Evolutionary conservation across 2,113 vertebrate genomes (phyloP), one percentile per base, ranked within the genome.

Genomic region (Crotalus horridus): DNA sequence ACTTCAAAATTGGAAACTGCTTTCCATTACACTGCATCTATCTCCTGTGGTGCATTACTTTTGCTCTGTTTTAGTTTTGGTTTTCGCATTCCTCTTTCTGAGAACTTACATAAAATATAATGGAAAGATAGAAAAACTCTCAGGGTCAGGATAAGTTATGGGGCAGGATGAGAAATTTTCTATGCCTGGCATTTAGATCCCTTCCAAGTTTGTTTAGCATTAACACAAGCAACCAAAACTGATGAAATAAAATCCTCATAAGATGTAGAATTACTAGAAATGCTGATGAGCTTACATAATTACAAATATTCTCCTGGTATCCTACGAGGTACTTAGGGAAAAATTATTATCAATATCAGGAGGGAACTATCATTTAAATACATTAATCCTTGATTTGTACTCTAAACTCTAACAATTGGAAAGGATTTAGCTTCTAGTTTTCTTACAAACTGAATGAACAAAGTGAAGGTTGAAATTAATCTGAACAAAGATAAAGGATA

Each of bases 31-130:
- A 64, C 64, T 61, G 51, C 2, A 0, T 87, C 43, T 3, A 2
- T 87, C 43, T 92, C 61, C 15, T 90, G 10, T 20, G 91, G 54
- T 87, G 59, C 90, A 88, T 85, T 55, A 26, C 43, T 54, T 17
- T 91, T 93, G 39, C 7, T 81, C n/a, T 81, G n/a, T 39, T 81
- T 74, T 74, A 74, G n/a, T 74, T 74, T 81, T 81, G 33, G 74
- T 9, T 20, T 81, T 43, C 21, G 7, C 15, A 2, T 21, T 91
- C 51, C 87, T 93, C 61, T 90, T 11, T 88, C 56, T 92, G 33
- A 91, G n/a, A 46, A 74, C 48, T 93, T 93, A 86, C 12, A 91
- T 88, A 94, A 95, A 95, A 88, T 6, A 54, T 10, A 56, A 87
- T 8, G 58, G 46, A 24, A 0, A 1, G 11, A 21, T 94, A 26